Conservation (phyloP, 2,113 vertebrate species). For the Hipposideros armiger region DNA sequence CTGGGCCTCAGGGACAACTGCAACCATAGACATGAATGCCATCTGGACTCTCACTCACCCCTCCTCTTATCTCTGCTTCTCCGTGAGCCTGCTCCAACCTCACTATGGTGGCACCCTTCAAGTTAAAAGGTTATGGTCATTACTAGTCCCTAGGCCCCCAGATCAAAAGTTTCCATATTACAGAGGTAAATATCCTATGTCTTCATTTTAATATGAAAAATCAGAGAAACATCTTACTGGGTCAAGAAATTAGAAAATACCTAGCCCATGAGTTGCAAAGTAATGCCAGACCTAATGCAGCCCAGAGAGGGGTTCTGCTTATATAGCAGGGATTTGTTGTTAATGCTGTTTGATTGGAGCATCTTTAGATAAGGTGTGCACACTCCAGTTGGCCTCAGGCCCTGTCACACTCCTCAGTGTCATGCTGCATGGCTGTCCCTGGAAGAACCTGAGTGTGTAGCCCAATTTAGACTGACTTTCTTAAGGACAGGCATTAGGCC, state of each 20-base stretch:
- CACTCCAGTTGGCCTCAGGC: background rate
- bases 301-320: background rate
- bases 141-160: background rate
- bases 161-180: background rate
- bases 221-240: background rate
- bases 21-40: background rate
- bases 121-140: background rate
- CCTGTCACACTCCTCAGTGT: background rate
- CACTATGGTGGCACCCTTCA: background rate
- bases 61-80: background rate
- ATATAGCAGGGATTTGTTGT: background rate
- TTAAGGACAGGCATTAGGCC: background rate
- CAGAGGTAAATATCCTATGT: background rate
- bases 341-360: background rate
- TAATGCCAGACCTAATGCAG: background rate
- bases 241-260: background rate
- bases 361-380: background rate
- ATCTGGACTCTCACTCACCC: background rate
- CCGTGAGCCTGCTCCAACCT: background rate
- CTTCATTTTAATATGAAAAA: conserved; percentile 35
- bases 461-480: background rate
- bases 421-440: background rate
- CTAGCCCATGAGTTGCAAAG: background rate
- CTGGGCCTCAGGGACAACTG: background rate
- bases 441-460: background rate